Base-by-base conservation (phyloP, 2,888 invertebrate genomes). In the Caenorhabditis zanzibari region DNA sequence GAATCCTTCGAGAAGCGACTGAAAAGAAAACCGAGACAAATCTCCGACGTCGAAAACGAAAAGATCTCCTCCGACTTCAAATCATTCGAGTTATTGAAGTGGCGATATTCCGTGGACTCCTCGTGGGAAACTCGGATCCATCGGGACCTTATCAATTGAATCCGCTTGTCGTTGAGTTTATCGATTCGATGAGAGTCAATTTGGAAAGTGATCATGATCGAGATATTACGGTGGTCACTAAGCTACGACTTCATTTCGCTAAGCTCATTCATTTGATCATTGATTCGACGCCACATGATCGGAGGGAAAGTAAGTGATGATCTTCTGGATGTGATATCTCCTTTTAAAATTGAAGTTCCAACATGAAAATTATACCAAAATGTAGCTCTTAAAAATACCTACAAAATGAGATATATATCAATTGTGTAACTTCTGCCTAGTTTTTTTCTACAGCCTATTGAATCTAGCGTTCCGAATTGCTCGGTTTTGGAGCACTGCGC, bases 221-320 rank as follows among this genome's bases (percentile, higher is more conserved):
- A 92, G 97, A 97, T 92, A 95, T 96, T 1, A 95, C 95, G 0
- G 92, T 93, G 3, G 95, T 97, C 24, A 95, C 96, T 74, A 97
- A 97, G 91, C 96, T 98, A 73, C 95, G 97, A 76, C 94, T 96
- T 32, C 96, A 97, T 91, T 98, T 98, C 93, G 97, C 97, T 85
- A 96, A 96, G 93, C 97, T 98, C 93, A 95, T 98, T 89, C 95
- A 96, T 28, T 96, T 97, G 92, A 96, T 98, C 93, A 95, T 98
- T 90, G 96, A 96, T 92, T 82, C 85, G 4, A 81, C 79, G 4
- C 82, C 85, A 14, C 82, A 79, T 72, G 61, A 76, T 16, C 63
- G 80, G 0, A 63, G 82, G 26, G 61, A 71, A 44, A 58, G 71
- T 73, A 24, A 61, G 82, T 59, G 19, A 10, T 12, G 10, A 38